Evolutionary conservation across 2,888 invertebrate genomes (phyloP), one percentile per base, ranked within the genome.

Genomic region (Microctonus aethiopoides): DNA sequence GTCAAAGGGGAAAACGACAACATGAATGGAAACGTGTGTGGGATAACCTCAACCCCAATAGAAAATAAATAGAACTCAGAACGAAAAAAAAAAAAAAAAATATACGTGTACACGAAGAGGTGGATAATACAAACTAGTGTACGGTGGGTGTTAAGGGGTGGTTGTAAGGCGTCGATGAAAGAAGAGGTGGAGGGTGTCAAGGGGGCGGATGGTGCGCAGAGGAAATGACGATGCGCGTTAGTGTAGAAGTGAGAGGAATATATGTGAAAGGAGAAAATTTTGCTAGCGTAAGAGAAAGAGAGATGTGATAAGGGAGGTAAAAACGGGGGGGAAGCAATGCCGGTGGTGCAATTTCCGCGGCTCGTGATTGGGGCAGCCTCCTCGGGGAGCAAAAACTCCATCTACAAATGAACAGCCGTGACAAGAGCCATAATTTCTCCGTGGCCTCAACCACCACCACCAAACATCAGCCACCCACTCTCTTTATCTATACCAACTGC

Each of bases 341-440:
- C 78, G 83, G 82, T 81, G 85, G 83, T 86, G 90, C 90, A 90
- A 90, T 90, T 90, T 90, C 90, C 90, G 90, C 89, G 89, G 89
- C 89, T 90, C 89, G 90, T 90, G 90, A 90, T 90, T 90, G 90
- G 90, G 90, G 89, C 85, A 88, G 89, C 88, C 88, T 87, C 89
- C 89, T 89, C 83, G 80, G 90, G 90, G 90, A 88, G 89, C 89
- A 89, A 90, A 90, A 90, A 90, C 90, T 90, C 90, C 90, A 90
- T 90, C 90, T 90, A 90, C 90, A 90, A 90, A 90, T 90, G 90
- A 90, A 90, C 90, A 90, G 89, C 89, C 90, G 90, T 90, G 90
- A 90, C 90, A 90, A 90, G 90, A 89, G 90, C 90, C 89, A 90
- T 90, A 90, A 90, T 90, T 90, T 89, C 89, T 89, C 16, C 88